These are phyloP conservation scores for Ailurus styani DNA, from an alignment of 2,113 vertebrate genomes.

Conservation along the genomic window DNA sequence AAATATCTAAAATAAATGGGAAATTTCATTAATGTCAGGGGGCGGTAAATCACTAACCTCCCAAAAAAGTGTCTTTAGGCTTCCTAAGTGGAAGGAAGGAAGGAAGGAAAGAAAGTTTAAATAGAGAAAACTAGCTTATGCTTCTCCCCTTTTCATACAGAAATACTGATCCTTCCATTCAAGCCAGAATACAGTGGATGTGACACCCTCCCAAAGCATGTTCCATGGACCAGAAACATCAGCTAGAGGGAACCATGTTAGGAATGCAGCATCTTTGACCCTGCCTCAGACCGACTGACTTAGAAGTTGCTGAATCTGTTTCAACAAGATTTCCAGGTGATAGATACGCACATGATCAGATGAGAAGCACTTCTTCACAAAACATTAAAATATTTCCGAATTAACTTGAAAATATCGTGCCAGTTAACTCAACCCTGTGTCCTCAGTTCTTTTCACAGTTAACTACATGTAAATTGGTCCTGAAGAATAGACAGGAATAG, in stretches of 20 bases:
- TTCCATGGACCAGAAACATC: not conserved
- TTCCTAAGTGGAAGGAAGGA: not conserved
- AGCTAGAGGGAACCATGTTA: not conserved
- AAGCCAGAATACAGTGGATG: not conserved
- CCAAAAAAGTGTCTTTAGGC: not conserved
- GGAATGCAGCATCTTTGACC: not conserved
- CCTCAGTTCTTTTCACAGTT: not conserved
- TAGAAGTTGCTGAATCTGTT: not conserved
- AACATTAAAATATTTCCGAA: not conserved
- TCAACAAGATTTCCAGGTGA: not conserved
- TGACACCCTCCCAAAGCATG: not conserved
- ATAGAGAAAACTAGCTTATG: not conserved
- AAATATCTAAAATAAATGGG: not conserved
- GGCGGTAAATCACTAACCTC: not conserved
- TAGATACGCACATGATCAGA: not conserved
- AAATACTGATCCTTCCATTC: not conserved
- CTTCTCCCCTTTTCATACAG: not conserved
- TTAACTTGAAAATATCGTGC: not conserved
- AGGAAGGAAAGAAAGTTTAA: not conserved
- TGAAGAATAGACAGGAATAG: not conserved
- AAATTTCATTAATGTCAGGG: not conserved
- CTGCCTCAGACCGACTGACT: not conserved
- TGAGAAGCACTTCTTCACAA: not conserved
- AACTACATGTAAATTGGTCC: not conserved
- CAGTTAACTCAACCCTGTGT: not conserved